Evolutionary conservation across 1,140 invertebrate species (phyloP).

Genomic region (Orius laevigatus): DNA sequence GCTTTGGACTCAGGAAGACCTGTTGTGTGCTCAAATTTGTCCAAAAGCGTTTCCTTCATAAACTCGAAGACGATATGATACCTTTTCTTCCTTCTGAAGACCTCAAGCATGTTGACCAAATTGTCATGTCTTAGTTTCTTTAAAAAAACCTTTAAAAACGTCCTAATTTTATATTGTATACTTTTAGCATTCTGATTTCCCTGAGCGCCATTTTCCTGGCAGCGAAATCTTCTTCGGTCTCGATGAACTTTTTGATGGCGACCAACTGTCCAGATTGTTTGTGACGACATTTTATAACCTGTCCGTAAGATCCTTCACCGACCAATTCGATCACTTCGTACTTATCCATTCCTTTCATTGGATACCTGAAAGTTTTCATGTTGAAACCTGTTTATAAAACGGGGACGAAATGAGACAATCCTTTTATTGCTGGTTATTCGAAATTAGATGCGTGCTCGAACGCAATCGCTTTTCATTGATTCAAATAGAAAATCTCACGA

Average conservation of each 20-base stretch:
- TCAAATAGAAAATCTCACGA: no score
- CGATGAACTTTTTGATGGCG: constrained; percentile 78
- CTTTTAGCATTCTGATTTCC: constrained; percentile 62
- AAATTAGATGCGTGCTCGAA: no score
- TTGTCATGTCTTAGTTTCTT: constrained; percentile 79
- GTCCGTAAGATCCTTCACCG: constrained; percentile 73
- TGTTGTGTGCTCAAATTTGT: constrained; percentile 57
- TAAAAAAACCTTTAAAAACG: constrained; percentile 23
- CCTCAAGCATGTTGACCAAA: constrained; percentile 74
- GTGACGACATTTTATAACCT: constrained; percentile 70
- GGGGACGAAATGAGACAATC: no score
- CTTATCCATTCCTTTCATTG: constrained; percentile 37
- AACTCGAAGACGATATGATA: constrained; percentile 83
- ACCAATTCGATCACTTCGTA: constrained; percentile 49
- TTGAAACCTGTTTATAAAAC: no score
- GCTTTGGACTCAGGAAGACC: constrained; percentile 54
- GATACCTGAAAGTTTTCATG: constrained; percentile 19
- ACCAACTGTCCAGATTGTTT: constrained; percentile 65
- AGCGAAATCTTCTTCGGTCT: constrained; percentile 68
- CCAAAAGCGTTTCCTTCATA: constrained; percentile 68
- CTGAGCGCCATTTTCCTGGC: constrained; percentile 71
- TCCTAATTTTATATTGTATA: background rate
- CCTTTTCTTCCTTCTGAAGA: constrained; percentile 63
- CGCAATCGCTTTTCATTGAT: no score
- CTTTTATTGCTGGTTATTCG: no score